Conservation (phyloP, 2,113 vertebrate species). For the Saguinus midas region DNA sequence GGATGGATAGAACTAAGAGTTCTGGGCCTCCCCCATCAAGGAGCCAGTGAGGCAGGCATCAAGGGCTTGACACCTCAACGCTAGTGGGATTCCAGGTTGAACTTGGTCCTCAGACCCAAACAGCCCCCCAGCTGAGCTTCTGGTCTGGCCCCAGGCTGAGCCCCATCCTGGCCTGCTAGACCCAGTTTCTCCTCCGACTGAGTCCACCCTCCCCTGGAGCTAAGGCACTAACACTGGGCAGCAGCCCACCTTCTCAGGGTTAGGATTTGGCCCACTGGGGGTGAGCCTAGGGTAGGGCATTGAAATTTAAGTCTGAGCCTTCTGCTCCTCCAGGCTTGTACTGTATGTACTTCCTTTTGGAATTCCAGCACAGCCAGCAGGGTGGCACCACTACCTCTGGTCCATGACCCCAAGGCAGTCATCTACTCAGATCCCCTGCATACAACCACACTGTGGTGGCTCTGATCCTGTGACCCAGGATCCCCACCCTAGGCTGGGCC, state of each 20-base stretch:
- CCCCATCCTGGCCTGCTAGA: neutral
- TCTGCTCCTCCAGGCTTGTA: neutral
- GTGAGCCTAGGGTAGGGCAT: neutral
- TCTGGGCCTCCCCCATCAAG: neutral
- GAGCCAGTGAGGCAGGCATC: neutral
- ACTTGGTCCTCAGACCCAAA: neutral
- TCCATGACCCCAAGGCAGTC: neutral
- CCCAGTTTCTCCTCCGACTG: neutral
- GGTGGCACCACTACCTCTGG: neutral
- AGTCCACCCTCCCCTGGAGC: neutral
- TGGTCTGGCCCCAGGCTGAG: neutral
- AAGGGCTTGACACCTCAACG: neutral
- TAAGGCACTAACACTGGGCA: neutral
- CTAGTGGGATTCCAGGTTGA: neutral
- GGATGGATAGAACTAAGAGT: neutral
- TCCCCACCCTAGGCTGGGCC: neutral
- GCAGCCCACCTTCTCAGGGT: neutral
- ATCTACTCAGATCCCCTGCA: neutral
- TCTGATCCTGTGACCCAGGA: neutral
- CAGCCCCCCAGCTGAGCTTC: neutral
- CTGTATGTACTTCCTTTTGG: neutral
- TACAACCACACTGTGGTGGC: neutral
- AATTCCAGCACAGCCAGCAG: slow-evolving; percentile 37
- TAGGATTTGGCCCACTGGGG: neutral
- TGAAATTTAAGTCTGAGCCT: neutral